Evolutionary conservation across 2,113 vertebrate species (phyloP), one percentile per base, ranked within the genome.

Genomic region (Antidorcas marsupialis): DNA sequence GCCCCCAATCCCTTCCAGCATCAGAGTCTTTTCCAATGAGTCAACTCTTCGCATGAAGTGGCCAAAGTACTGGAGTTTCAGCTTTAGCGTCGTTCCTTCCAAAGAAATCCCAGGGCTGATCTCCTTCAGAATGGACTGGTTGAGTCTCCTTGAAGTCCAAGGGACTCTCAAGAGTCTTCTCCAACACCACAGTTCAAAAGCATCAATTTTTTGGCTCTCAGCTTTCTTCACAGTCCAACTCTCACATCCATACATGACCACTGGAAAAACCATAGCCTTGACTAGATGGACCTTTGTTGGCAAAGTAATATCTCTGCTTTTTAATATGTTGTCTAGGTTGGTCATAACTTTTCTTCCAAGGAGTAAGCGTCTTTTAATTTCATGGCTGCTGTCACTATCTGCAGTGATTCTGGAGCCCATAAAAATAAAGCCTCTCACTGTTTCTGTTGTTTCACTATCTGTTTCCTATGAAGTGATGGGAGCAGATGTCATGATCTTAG

Each of bases 121-220:
- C 19, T 36, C 64, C n/a, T 71, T 71, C 5, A 71, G n/a, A 10
- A 36, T 23, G 64, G 64, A 71, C n/a, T 71, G n/a, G n/a, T 71
- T 71, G 64, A 19, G 36, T 71, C 64, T 71, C 33, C 64, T 67
- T 67, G 16, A 9, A 5, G 64, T 21, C n/a, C 64, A 36, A 23
- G n/a, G 64, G 64, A 36, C 9, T 71, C 64, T 71, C 19, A 12
- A 23, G n/a, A 71, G n/a, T 71, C n/a, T 71, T 71, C n/a, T 71
- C n/a, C n/a, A 71, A 6, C 4, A 71, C 64, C 9, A 36, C n/a
- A 36, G n/a, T 71, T 36, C 64, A 71, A 71, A 71, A 36, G n/a
- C 64, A 71, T 36, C 64, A 71, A 71, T 36, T 71, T 9, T 71
- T 71, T 0, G 1, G 17, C 2, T 0, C n/a, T 71, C 64, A 36